Conservation (phyloP, 2,888 invertebrate genomes). For the Eugnorisma glareosa region DNA sequence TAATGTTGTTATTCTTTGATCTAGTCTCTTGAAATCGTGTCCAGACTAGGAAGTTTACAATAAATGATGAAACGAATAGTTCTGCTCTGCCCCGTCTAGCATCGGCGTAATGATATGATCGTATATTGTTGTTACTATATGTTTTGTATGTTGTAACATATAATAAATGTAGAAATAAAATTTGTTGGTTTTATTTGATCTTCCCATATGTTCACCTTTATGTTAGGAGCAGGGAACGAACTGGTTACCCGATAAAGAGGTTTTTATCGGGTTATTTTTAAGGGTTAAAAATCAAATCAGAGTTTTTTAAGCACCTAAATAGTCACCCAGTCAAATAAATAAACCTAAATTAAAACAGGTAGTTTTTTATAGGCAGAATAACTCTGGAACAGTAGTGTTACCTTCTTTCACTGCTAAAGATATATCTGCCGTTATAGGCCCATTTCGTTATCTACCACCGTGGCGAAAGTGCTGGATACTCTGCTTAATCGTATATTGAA, state of each 20-base stretch:
- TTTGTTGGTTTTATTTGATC: slow-evolving; percentile 49
- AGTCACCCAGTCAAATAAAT: too few species aligned
- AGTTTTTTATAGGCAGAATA: too few species aligned
- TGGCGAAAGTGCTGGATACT: too few species aligned
- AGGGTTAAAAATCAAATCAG: too few species aligned
- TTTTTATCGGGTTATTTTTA: not conserved
- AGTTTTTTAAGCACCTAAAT: too few species aligned
- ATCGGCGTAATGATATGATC: slow-evolving; percentile 51
- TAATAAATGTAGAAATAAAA: slow-evolving; percentile 76
- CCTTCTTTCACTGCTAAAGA: too few species aligned
- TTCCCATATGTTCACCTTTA: not conserved
- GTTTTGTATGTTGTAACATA: slow-evolving; percentile 83
- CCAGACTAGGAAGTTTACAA: slow-evolving; percentile 55
- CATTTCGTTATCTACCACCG: too few species aligned
- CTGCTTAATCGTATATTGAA: too few species aligned
- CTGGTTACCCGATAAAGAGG: not conserved
- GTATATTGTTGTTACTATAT: slow-evolving; percentile 79
- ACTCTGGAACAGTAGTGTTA: too few species aligned
- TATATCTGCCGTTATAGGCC: too few species aligned
- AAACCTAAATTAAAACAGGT: too few species aligned
- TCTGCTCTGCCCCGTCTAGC: slow-evolving; percentile 43
- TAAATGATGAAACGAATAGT: slow-evolving; percentile 51
- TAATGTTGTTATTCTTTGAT: slow-evolving; percentile 41
- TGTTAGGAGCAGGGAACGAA: not conserved
- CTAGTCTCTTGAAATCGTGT: slow-evolving; percentile 57